A percentile compares a stretch with the other conserved stretches of the same genome.
Evolutionary conservation across 2,797 vertebrate genomes (phyloP).

Genomic region (Enoplosus armatus): DNA sequence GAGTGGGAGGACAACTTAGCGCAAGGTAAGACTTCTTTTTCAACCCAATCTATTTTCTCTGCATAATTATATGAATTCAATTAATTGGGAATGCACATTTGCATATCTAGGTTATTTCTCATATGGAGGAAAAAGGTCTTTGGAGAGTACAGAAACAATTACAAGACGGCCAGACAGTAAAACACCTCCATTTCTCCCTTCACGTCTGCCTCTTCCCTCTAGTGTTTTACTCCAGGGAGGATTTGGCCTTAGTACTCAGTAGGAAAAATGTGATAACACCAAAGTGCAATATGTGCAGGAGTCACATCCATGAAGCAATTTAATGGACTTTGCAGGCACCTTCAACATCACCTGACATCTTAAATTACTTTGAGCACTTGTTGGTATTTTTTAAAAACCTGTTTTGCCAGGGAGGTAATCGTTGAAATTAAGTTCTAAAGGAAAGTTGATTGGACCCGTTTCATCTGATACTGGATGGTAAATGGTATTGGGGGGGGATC

Average conservation of each 20-base stretch:
- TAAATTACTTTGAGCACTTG: slow-evolving; percentile 55
- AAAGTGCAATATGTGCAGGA: slow-evolving; percentile 50
- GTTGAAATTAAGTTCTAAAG: slow-evolving; percentile 50
- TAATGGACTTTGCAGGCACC: slow-evolving; percentile 64
- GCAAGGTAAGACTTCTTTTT: slow-evolving; percentile 65
- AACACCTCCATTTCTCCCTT: slow-evolving; percentile 59
- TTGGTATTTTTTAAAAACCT: slow-evolving; percentile 52
- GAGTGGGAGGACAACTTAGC: slow-evolving; percentile 64
- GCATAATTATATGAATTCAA: slow-evolving; percentile 82
- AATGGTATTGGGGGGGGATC: slow-evolving; percentile 35
- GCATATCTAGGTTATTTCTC: slow-evolving; percentile 81
- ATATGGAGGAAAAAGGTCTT: slow-evolving; percentile 64
- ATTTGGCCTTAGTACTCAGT: slow-evolving; percentile 53
- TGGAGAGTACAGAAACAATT: slow-evolving; percentile 82
- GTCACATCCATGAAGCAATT: slow-evolving; percentile 65
- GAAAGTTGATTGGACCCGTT: slow-evolving; percentile 45
- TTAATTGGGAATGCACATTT: slow-evolving; percentile 80
- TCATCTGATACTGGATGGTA: slow-evolving; percentile 43
- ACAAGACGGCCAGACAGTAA: slow-evolving; percentile 73
- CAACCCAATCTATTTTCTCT: slow-evolving; percentile 67
- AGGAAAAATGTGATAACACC: slow-evolving; percentile 65
- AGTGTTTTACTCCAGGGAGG: slow-evolving; percentile 56
- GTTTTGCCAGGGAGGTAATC: slow-evolving; percentile 40
- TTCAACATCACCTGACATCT: slow-evolving; percentile 48
- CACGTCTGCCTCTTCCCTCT: slow-evolving; percentile 38